Evolutionary conservation across 2,113 vertebrate species (phyloP).

Genomic region (Daphoenositta chrysoptera): DNA sequence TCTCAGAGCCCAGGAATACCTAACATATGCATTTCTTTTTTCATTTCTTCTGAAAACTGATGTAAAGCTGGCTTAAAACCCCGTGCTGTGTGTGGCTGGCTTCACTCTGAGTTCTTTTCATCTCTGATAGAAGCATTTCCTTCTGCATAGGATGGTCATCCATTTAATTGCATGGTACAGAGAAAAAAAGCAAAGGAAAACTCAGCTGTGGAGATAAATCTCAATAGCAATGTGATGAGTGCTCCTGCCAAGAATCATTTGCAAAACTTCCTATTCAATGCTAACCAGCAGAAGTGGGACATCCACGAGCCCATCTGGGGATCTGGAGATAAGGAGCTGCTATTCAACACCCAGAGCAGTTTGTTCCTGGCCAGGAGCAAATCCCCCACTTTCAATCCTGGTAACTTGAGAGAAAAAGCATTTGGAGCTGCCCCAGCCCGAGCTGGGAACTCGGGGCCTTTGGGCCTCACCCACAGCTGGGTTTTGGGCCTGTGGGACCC

Average conservation of each 20-base stretch:
- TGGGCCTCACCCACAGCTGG: background rate
- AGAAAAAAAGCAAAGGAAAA: slow-evolving; percentile 11
- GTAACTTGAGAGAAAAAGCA: background rate
- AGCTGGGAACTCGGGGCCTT: background rate
- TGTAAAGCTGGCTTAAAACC: slow-evolving; percentile 13
- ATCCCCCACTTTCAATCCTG: background rate
- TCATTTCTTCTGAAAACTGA: background rate
- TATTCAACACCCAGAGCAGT: background rate
- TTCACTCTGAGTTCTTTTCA: slow-evolving; percentile 32
- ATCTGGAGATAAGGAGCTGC: slow-evolving; percentile 40
- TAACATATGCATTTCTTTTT: background rate
- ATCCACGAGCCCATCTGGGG: slow-evolving; percentile 24
- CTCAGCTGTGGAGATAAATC: slow-evolving; percentile 42
- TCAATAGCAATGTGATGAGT: slow-evolving; percentile 31
- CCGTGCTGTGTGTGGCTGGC: background rate
- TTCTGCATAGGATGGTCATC: slow-evolving; percentile 36
- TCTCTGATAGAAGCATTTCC: slow-evolving; percentile 32
- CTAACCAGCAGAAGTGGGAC: slow-evolving; percentile 3
- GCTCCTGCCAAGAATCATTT: slow-evolving; percentile 49
- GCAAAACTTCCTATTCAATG: slow-evolving; percentile 43
- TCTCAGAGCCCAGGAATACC: background rate
- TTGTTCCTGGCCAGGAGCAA: background rate
- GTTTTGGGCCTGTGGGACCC: background rate
- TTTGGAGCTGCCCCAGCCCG: background rate
- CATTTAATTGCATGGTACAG: slow-evolving; percentile 36